Evolutionary conservation across 2,113 vertebrate genomes (phyloP).

Genomic region (Eolophus roseicapilla): DNA sequence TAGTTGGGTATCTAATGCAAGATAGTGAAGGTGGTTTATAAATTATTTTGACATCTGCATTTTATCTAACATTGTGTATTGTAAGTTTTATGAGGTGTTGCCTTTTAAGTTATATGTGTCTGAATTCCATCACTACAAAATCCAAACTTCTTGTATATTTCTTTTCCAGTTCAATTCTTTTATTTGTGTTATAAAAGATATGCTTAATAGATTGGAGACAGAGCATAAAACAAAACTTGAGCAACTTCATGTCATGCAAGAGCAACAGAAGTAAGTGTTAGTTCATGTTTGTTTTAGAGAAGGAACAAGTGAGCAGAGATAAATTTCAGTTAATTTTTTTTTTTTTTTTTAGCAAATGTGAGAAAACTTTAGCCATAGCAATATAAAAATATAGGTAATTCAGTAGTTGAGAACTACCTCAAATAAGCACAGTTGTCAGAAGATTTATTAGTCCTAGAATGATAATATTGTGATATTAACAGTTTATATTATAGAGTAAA

Average conservation of each 20-base stretch:
- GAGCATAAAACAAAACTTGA: slow-evolving; percentile 98
- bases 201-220: slow-evolving; percentile 91
- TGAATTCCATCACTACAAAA: slow-evolving; percentile 9
- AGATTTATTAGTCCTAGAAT: not conserved
- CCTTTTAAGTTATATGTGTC: not conserved
- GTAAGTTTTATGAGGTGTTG: not conserved
- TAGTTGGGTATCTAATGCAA: not conserved
- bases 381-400: not conserved
- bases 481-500: not conserved
- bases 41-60: not conserved
- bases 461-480: not conserved
- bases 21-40: not conserved
- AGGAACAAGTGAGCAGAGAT: no score
- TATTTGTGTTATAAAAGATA: slow-evolving; percentile 95
- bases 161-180: slow-evolving; percentile 94
- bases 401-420: not conserved
- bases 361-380: not conserved
- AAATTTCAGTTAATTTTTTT: no score
- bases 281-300: no score
- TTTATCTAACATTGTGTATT: not conserved
- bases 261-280: slow-evolving; percentile 89
- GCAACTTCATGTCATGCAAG: slow-evolving; percentile 95
- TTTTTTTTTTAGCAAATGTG: not conserved
- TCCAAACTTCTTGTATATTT: slow-evolving; percentile 50
- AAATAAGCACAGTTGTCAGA: not conserved